phyloP scores from a whole-genome alignment of 1,140 invertebrate species.

The Apis cerana region DNA sequence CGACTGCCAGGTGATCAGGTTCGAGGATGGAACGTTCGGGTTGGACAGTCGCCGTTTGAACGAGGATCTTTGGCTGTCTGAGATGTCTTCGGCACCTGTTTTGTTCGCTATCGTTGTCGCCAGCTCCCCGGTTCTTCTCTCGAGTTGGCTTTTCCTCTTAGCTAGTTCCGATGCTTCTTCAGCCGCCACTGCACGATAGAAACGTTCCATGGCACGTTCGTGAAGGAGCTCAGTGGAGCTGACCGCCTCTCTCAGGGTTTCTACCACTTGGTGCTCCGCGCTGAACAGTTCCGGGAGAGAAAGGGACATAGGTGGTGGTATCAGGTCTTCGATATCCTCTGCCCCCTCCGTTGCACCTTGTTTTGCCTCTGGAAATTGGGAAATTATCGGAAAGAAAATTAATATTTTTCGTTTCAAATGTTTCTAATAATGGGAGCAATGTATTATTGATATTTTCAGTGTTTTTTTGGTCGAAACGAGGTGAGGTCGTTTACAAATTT shows the following conservation, averaged over 20 bases:
- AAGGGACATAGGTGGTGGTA: conserved; percentile 89
- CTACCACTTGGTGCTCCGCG: conserved; percentile 74
- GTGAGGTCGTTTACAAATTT: too few relatives aligned
- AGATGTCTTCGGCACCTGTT: conserved; percentile 29
- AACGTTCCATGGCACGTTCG: conserved; percentile 89
- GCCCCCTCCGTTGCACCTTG: neutral
- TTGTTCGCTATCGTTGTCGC: conserved; percentile 1
- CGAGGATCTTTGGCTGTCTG: conserved; percentile 60
- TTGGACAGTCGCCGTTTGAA: conserved; percentile 70
- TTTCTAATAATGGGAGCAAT: neutral
- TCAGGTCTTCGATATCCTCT: conserved; percentile 82
- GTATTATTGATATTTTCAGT: neutral
- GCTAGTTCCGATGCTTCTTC: conserved; percentile 83
- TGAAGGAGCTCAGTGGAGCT: conserved; percentile 91
- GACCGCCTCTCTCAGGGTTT: conserved; percentile 85
- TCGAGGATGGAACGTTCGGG: conserved; percentile 54
- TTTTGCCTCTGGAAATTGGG: neutral
- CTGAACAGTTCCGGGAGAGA: conserved; percentile 89
- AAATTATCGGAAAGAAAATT: neutral
- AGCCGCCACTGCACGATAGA: conserved; percentile 87
- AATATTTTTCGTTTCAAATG: neutral
- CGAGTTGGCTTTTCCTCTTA: conserved; percentile 75
- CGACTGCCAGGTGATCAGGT: conserved; percentile 61
- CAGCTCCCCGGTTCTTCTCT: conserved; percentile 69
- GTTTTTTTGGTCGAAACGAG: neutral